A percentile compares a stretch with the other conserved stretches of the same genome.
Conservation (phyloP, 2,888 invertebrate genomes). For the Parnassius mnemosyne region DNA sequence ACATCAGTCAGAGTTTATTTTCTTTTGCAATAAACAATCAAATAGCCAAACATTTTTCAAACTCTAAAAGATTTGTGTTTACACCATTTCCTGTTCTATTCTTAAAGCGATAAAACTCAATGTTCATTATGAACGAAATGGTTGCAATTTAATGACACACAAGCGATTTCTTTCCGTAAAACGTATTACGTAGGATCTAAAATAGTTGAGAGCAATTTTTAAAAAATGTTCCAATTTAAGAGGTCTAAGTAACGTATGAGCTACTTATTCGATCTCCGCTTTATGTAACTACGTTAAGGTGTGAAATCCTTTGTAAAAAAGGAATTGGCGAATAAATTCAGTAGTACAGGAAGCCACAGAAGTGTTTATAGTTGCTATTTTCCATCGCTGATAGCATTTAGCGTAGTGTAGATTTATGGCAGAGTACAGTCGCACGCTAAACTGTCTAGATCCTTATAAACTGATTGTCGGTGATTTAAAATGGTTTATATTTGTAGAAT, state of each 20-base stretch:
- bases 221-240: background rate
- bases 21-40: conserved; percentile 20
- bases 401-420: conserved; percentile 39
- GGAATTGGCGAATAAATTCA: conserved; percentile 19
- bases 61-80: conserved; percentile 57
- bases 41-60: conserved; percentile 43
- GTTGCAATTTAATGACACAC: conserved; percentile 37
- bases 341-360: conserved; percentile 54
- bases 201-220: conserved; percentile 19
- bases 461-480: conserved; percentile 38
- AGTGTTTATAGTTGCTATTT: conserved; percentile 60
- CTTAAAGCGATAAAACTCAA: conserved; percentile 64
- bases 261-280: conserved; percentile 17
- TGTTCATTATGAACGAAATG: conserved; percentile 54
- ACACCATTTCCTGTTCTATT: conserved; percentile 72
- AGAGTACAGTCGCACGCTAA: conserved; percentile 42
- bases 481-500: conserved; percentile 27
- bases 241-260: conserved; percentile 9
- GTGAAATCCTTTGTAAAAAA: conserved; percentile 22
- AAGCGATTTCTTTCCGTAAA: conserved; percentile 28
- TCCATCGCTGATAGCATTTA: conserved; percentile 49
- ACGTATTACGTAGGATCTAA: conserved; percentile 28
- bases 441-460: conserved; percentile 39
- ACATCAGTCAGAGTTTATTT: conserved; percentile 34
- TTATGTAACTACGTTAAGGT: conserved; percentile 13